Evolutionary conservation across 2,888 invertebrate genomes (phyloP), one percentile per base, ranked within the genome.

Genomic region (Drosophila anceps): DNA sequence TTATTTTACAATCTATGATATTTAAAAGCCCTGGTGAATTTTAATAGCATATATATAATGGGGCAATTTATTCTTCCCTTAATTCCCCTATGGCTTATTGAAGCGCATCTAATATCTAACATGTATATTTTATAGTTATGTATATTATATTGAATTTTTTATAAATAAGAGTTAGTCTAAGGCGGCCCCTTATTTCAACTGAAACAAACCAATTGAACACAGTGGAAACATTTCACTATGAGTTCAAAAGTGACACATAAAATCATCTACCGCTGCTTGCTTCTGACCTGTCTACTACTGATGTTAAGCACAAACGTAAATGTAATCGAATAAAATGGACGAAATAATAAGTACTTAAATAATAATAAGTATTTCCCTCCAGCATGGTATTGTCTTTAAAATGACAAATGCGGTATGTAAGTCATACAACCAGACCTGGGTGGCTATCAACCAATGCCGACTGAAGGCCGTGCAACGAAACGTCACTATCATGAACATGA

Each of bases 331-430:
- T 27, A 0, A 9, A 9, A 8, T 24, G 6, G 12, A 43, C 0
- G 1, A 18, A 13, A 44, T 44, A 2, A 12, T 2, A 5, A 9
- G 9, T 4, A 10, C 2, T 9, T 5, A 0, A 27, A 27, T 27
- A n/a, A 4, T 27, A 46, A 27, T 15, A 8, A 3, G 4, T n/a
- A 27, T n/a, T 10, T 46, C 9, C 4, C 9, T 29, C n/a, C n/a
- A 46, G 46, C 27, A 27, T 1, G 27, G 27, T 15, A 1, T 13
- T 20, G 4, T 63, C 12, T 33, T 68, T 13, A 68, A 68, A 37
- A n/a, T 65, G 51, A 51, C 68, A 12, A 68, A 68, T 64, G 44
- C 44, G 6, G 44, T 65, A 4, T 68, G 68, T 39, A 44, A 68
- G 18, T 37, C 51, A 2, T 12, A 44, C 1, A 44, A 63, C 20